Evolutionary conservation across 64 coral and sea anemone species (phyloP), one percentile per base, ranked within the genome.

Genomic region (Trachythela sp.): DNA sequence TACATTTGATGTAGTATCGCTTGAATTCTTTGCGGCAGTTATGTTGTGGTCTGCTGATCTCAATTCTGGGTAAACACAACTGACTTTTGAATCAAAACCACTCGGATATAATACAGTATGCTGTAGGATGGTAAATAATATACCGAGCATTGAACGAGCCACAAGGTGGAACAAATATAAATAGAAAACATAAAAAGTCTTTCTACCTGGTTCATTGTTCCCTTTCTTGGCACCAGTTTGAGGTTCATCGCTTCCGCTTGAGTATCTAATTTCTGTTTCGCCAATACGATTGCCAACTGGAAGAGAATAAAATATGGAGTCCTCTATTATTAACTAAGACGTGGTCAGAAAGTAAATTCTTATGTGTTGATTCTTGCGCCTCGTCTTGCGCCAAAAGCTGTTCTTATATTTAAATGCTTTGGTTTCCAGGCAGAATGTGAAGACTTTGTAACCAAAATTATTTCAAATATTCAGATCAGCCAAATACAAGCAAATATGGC

Each of bases 291-390:
- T 59, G 54, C 87, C 87, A 5, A 92, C 90, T 51, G 60, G 83
- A 22, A 67, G 83, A 84, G 48, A 64, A 75, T 92, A 92, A 92
- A n/a, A n/a, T n/a, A n/a, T n/a, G n/a, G n/a, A n/a, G n/a, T n/a
- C n/a, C n/a, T n/a, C n/a, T n/a, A n/a, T n/a, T n/a, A n/a, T n/a
- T n/a, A n/a, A n/a, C n/a, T n/a, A n/a, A n/a, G n/a, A n/a, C n/a
- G n/a, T n/a, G n/a, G n/a, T n/a, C n/a, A n/a, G n/a, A n/a, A n/a
- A n/a, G n/a, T n/a, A n/a, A n/a, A n/a, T n/a, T n/a, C n/a, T n/a
- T n/a, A n/a, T n/a, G n/a, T n/a, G n/a, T n/a, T n/a, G n/a, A n/a
- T n/a, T n/a, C n/a, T n/a, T n/a, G n/a, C n/a, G n/a, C n/a, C n/a
- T n/a, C n/a, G n/a, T n/a, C n/a, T n/a, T n/a, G n/a, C n/a, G n/a